A percentile compares a stretch with the other conserved stretches of the same genome.
Evolutionary conservation across 2,797 vertebrate genomes (phyloP).

Genomic region (Pipistrellus pygmaeus): DNA sequence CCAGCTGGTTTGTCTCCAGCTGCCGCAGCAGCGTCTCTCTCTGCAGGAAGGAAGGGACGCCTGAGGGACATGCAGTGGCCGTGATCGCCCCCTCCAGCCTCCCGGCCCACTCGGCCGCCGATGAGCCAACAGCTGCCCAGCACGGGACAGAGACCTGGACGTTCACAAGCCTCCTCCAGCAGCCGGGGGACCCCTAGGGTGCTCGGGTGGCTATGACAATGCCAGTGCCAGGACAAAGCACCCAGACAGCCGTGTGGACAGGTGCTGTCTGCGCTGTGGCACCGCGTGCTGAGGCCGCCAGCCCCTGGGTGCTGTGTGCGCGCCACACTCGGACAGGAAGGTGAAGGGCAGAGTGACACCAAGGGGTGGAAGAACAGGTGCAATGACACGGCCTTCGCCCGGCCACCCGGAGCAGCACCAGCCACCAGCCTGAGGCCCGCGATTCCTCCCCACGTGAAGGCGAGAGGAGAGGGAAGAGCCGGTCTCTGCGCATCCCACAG

Average conservation of each 20-base stretch:
- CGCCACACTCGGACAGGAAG: no score
- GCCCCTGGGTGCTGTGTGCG: no score
- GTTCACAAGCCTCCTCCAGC: rapidly evolving
- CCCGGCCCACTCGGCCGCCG: rapidly evolving
- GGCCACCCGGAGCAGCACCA: no score
- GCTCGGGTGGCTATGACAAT: rapidly evolving
- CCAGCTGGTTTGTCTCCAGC: conserved; percentile 98
- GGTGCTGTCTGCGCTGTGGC: neutral
- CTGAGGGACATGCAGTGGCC: conserved; percentile 32
- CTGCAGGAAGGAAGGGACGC: conserved; percentile 84
- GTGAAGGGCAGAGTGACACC: no score
- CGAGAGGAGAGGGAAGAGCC: no score
- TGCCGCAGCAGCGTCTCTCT: conserved; percentile 97
- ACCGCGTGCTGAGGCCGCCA: no score
- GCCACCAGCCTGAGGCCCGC: no score
- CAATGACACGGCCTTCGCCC: no score
- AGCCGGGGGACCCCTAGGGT: rapidly evolving
- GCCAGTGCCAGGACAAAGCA: rapidly evolving
- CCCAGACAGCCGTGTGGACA: neutral
- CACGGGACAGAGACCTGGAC: rapidly evolving
- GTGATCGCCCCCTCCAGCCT: neutral
- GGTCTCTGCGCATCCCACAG: no score
- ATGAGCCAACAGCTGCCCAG: neutral
- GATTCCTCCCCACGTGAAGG: no score
- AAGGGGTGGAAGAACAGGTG: no score